Evolutionary conservation across 2,888 invertebrate genomes (phyloP), one percentile per base, ranked within the genome.

Genomic region (Artemia sinica): DNA sequence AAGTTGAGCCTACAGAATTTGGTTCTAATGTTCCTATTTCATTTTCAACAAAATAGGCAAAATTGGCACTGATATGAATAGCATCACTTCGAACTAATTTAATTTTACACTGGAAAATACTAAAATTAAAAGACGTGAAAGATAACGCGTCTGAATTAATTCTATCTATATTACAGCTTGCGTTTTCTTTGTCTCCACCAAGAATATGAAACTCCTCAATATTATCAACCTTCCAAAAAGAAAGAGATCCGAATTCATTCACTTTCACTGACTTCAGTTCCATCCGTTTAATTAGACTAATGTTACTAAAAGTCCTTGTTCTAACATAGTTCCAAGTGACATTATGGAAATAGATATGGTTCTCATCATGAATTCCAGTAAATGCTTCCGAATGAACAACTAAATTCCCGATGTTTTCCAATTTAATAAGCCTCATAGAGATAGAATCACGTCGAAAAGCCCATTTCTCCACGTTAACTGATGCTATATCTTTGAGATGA

Each of bases 381-480:
- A 67, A 67, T 11, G 67, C 67, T 6, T 18, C 67, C 12, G 67
- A 13, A 9, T 67, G 50, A 14, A 58, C 50, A 28, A 67, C 14
- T n/a, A 67, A 50, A 14, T 67, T 50, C 8, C 50, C 51, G 28
- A 67, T 58, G 10, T 67, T 67, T 58, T 67, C 51, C 18, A 67
- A 67, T 14, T 58, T 65, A 14, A 69, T 49, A 28, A 18, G 50
- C 12, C 66, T n/a, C 63, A 58, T 58, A 58, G 63, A 58, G 28
- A 58, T 58, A 58, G 14, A 28, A 58, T 58, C 63, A 10, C 63
- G 63, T 58, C 63, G 9, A 28, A 58, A 58, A 28, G 63, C 63
- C 63, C 63, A 58, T 28, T 58, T 58, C 10, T 58, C 63, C n/a
- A 58, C 63, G 10, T 58, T 58, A 9, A 58, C 1, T 18, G 63